Evolutionary conservation across 2,797 vertebrate genomes (phyloP).

Genomic region (Gobionotothen gibberifrons): DNA sequence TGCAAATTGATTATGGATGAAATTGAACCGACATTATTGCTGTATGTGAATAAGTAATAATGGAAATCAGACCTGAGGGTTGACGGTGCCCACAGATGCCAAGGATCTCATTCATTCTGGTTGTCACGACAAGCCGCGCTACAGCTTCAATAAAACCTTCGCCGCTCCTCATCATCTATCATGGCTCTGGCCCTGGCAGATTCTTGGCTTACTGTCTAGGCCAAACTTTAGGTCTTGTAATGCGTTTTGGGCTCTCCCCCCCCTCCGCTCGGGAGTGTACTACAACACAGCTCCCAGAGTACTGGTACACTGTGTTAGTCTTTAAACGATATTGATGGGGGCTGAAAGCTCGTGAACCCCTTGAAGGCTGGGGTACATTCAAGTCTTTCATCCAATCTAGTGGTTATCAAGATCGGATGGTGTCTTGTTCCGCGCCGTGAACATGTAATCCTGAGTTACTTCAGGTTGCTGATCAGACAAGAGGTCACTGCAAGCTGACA

Average conservation of each 20-base stretch:
- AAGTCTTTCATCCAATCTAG: conserved; percentile 54
- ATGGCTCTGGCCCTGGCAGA: conserved; percentile 57
- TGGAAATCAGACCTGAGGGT: conserved; percentile 54
- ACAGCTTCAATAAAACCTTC: conserved; percentile 65
- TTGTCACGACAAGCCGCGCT: conserved; percentile 52
- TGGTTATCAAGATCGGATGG: conserved; percentile 52
- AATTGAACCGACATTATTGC: conserved; percentile 66
- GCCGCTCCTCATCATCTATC: conserved; percentile 64
- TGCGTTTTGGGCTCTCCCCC: conserved; percentile 28
- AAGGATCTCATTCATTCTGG: conserved; percentile 63
- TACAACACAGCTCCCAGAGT: conserved; percentile 26
- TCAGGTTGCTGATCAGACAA: conserved; percentile 58
- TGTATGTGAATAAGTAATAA: conserved; percentile 64
- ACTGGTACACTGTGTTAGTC: conserved; percentile 27
- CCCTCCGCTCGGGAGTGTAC: conserved; percentile 6
- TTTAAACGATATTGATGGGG: conserved; percentile 65
- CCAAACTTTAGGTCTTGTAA: conserved; percentile 41
- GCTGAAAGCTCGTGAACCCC: conserved; percentile 51
- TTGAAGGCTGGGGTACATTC: conserved; percentile 21
- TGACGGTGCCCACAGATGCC: conserved; percentile 44
- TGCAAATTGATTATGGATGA: conserved; percentile 66
- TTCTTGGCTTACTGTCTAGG: conserved; percentile 59
- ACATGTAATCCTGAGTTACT: conserved; percentile 49
- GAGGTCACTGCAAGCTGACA: conserved; percentile 38
- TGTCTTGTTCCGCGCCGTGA: conserved; percentile 45